These are phyloP conservation scores for Coptodon bakossiorum DNA, from an alignment of 2,113 vertebrate species.

Conservation along the genomic window DNA sequence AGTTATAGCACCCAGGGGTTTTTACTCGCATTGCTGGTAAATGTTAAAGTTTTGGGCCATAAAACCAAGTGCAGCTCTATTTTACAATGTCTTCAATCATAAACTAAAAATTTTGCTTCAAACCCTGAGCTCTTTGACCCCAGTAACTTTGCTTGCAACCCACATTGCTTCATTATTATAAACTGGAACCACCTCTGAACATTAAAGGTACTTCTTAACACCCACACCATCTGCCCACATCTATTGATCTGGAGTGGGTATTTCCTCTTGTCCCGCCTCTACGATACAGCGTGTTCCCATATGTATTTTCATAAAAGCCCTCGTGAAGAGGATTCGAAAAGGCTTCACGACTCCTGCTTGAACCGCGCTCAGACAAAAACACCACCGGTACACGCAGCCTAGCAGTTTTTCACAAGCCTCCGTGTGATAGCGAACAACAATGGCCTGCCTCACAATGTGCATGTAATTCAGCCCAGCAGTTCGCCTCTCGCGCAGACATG, in stretches of 20 bases:
- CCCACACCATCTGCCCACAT: conserved; percentile 41
- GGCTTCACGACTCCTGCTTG: background rate
- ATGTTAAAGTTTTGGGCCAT: background rate
- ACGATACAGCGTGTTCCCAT: background rate
- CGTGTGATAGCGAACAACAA: background rate
- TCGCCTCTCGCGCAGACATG: background rate
- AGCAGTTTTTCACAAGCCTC: background rate
- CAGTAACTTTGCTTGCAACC: background rate
- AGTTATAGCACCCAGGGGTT: background rate
- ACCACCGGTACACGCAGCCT: background rate
- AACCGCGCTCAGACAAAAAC: background rate
- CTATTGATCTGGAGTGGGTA: conserved; percentile 23
- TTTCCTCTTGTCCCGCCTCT: conserved; percentile 10
- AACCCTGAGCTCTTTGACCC: background rate
- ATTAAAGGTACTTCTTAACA: conserved; percentile 23
- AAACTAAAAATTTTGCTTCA: background rate
- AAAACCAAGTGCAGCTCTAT: background rate
- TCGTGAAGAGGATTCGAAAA: background rate
- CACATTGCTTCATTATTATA: background rate
- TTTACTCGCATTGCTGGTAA: background rate
- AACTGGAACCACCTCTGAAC: background rate
- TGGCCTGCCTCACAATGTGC: background rate
- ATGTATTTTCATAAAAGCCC: background rate
- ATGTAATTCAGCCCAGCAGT: background rate
- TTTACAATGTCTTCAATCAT: background rate